Base-by-base conservation (phyloP, 2,888 invertebrate species). In the Tenthredo amoena region DNA sequence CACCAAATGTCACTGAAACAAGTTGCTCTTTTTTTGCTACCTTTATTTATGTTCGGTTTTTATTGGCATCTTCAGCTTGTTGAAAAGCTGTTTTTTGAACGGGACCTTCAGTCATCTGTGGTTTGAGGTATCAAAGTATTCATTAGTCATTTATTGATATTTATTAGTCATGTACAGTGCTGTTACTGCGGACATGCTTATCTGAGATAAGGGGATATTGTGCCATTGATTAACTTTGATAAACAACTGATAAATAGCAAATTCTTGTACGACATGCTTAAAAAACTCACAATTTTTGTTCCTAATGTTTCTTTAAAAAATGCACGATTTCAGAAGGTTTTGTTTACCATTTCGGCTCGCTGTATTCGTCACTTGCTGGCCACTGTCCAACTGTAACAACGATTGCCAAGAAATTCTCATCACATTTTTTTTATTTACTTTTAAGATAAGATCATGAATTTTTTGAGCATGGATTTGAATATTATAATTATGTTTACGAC, bases 351-450 rank as follows among this genome's bases (percentile, higher is more conserved):
- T 85, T 86, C 85, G 72, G 79, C 85, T 84, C 85, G 83, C 34
- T 26, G 79, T 86, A 87, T 89, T 91, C 90, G 91, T 92, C 92
- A 91, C 89, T 89, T 85, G 87, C 91, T 92, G 92, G 92, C 90
- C 84, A 31, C 71, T 55, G 47, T 85, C 91, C 92, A 92, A 91
- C 89, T 89, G 89, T 90, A 88, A 85, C 89, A 90, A 88, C 88
- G 87, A 89, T 88, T 91, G 91, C 90, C 91, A 90, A 92, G 89
- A 90, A 92, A 92, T 91, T 87, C 89, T 91, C 88, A 90, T 88
- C 87, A 87, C 85, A 88, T 88, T 76, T 55, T 88, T 47, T 15
- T 87, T 87, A 74, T 86, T 86, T 43, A 34, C 37, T 90, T 90
- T 90, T 87, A 86, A 87, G 86, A 81, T 86, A 86, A 86, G 86